A percentile compares a stretch with the other conserved stretches of the same genome.
phyloP scores from a whole-genome alignment of 2,888 invertebrate species.

The Brenthis hecate region DNA sequence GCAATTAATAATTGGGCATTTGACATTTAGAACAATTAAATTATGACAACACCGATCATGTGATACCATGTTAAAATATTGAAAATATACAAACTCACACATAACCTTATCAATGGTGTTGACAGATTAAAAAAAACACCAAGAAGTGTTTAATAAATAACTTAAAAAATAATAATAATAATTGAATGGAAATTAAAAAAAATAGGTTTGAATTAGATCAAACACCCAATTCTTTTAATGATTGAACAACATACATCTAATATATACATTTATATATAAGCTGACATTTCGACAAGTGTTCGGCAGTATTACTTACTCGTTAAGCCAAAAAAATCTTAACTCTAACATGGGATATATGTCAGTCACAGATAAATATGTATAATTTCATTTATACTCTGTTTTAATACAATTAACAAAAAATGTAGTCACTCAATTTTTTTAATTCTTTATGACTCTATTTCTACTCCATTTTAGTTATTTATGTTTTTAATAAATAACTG shows the following conservation, averaged over 20 bases:
- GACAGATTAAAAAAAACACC: constrained; percentile 1
- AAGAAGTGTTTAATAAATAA: background rate
- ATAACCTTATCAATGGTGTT: background rate
- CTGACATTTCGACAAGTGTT: constrained; percentile 29
- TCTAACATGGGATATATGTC: constrained; percentile 7
- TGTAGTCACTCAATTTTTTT: background rate
- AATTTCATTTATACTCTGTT: constrained; percentile 12
- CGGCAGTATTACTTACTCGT: constrained; percentile 24
- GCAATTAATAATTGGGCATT: constrained; percentile 3
- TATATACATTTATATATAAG: constrained; percentile 26
- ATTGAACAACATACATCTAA: constrained; percentile 6
- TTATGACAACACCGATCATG: background rate
- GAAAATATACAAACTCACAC: no score
- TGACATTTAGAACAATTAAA: background rate
- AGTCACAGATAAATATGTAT: constrained; percentile 10
- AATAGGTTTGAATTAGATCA: background rate
- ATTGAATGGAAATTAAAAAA: background rate
- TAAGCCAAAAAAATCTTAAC: constrained; percentile 13
- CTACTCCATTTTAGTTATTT: background rate
- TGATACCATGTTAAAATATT: no score
- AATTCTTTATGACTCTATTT: background rate
- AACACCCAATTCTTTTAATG: constrained; percentile 4
- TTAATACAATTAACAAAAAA: background rate
- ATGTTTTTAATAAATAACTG: background rate
- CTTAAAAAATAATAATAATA: background rate